phyloP scores from a whole-genome alignment of 2,888 invertebrate species.

The Leucania comma region DNA sequence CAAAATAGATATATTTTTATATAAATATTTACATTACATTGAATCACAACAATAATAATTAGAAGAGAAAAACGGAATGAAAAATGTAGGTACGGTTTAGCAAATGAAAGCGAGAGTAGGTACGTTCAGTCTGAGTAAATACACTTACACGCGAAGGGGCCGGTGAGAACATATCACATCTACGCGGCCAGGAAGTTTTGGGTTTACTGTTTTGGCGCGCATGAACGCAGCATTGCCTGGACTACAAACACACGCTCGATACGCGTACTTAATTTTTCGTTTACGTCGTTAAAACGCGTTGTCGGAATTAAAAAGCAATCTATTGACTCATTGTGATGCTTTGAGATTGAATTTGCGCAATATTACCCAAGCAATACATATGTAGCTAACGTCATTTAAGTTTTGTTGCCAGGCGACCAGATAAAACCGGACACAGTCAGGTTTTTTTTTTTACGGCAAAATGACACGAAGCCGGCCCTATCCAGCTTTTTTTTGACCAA shows the following conservation, averaged over 20 bases:
- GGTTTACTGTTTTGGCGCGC: conserved; percentile 44
- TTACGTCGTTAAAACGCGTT: conserved; percentile 1
- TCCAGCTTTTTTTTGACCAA: too few species aligned
- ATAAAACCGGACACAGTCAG: too few species aligned
- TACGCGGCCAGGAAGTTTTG: conserved; percentile 53
- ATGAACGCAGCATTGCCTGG: conserved; percentile 47
- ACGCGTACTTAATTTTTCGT: conserved; percentile 30
- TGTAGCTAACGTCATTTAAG: conserved; percentile 13
- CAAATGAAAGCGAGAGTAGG: conserved; percentile 53
- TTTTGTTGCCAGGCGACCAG: too few species aligned
- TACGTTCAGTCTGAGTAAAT: conserved; percentile 71
- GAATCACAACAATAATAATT: conserved; percentile 74
- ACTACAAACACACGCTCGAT: conserved; percentile 24
- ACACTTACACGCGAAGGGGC: conserved; percentile 65
- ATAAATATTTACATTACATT: conserved; percentile 83
- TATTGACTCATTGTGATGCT: conserved; percentile 39
- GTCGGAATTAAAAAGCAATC: background rate
- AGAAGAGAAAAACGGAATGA: conserved; percentile 78
- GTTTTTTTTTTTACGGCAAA: too few species aligned
- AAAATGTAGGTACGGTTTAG: conserved; percentile 65
- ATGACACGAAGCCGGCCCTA: too few species aligned
- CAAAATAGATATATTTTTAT: conserved; percentile 76
- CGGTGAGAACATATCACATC: conserved; percentile 47
- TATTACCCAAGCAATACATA: conserved; percentile 6
- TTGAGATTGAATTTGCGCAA: background rate